Evolutionary conservation across 2,888 invertebrate genomes (phyloP).

Genomic region (Mactromeris polynyma): DNA sequence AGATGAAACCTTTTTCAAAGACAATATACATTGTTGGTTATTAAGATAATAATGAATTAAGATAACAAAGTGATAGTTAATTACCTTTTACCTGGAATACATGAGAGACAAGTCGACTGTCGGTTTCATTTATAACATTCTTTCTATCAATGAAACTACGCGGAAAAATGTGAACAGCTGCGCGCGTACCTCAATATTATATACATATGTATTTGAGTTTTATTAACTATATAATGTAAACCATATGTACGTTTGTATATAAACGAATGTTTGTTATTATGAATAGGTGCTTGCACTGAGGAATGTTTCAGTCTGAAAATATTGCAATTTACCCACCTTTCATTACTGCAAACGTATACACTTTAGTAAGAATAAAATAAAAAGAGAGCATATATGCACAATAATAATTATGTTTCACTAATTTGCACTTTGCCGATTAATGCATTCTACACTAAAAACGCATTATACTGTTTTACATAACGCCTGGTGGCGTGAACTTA

Average conservation of each 20-base stretch:
- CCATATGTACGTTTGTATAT: constrained; percentile 6
- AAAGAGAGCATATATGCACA: too few species aligned
- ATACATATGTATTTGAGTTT: background rate
- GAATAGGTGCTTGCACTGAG: background rate
- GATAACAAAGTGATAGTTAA: constrained; percentile 7
- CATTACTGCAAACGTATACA: too few species aligned
- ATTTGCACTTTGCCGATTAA: too few species aligned
- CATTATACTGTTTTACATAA: too few species aligned
- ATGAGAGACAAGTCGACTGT: constrained; percentile 33
- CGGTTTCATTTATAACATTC: constrained; percentile 37
- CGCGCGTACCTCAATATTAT: background rate
- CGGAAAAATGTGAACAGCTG: constrained; percentile 23
- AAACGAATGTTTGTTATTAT: background rate
- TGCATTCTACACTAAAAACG: too few species aligned
- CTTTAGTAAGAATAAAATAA: too few species aligned
- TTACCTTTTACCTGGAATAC: constrained; percentile 4
- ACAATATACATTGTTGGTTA: background rate
- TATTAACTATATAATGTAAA: constrained; percentile 4
- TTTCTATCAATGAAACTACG: constrained; percentile 14
- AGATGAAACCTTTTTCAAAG: too few species aligned
- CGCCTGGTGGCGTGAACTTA: too few species aligned
- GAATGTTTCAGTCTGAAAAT: background rate
- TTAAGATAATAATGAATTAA: constrained; percentile 21
- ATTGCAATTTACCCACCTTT: too few species aligned
- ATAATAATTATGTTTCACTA: too few species aligned